Conservation (phyloP, 2,113 vertebrate species). For the Crotalus viridis region DNA sequence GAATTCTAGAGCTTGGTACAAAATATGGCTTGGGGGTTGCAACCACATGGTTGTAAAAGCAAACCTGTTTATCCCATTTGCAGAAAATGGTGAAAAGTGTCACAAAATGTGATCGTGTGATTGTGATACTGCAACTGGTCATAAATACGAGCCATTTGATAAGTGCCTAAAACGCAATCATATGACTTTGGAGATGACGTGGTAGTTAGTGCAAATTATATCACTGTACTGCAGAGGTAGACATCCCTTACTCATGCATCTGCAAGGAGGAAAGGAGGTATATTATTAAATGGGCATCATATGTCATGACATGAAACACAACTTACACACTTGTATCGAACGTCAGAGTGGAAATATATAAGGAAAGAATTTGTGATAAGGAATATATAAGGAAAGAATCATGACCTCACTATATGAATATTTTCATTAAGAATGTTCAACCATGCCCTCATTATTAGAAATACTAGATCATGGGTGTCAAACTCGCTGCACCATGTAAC, state of each 20-base stretch:
- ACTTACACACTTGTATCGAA: not conserved
- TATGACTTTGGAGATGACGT: not conserved
- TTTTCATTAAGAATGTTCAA: not conserved
- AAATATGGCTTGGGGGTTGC: not conserved
- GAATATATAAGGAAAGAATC: not conserved
- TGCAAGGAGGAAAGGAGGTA: not conserved
- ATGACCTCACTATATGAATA: not conserved
- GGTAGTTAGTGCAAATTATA: not conserved
- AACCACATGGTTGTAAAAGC: not conserved
- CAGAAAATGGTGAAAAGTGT: not conserved
- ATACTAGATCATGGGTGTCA: not conserved
- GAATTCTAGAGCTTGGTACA: not conserved
- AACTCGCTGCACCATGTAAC: no score
- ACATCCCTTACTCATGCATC: not conserved
- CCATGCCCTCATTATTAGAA: not conserved
- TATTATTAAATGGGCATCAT: not conserved
- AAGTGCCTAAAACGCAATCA: not conserved
- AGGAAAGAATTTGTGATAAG: not conserved
- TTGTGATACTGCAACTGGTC: not conserved
- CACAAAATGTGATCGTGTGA: not conserved
- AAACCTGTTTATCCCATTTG: not conserved
- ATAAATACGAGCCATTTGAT: not conserved
- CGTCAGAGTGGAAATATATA: not conserved
- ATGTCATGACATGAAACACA: not conserved
- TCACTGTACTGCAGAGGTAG: not conserved